A percentile compares a stretch with the other conserved stretches of the same genome.
Conservation (phyloP, 2,888 invertebrate genomes). For the Hirudinaria manillensis region DNA sequence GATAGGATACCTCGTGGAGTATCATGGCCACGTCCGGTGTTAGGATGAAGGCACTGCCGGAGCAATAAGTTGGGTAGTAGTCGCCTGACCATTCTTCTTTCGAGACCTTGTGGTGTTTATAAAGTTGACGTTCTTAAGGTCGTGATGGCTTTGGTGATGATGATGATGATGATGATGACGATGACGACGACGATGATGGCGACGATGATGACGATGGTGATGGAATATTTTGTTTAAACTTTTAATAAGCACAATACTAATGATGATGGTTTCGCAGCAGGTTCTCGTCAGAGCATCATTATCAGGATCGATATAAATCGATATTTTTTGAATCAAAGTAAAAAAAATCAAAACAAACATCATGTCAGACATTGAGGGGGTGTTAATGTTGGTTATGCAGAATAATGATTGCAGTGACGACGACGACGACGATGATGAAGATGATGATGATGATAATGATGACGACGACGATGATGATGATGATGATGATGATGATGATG, state of each 20-base stretch:
- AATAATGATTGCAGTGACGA: too few relatives aligned
- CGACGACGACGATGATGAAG: not conserved
- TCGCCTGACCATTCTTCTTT: slow-evolving; percentile 50
- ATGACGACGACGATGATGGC: slow-evolving; percentile 24
- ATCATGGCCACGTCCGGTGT: slow-evolving; percentile 63
- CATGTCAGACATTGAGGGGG: too few relatives aligned
- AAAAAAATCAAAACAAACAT: too few relatives aligned
- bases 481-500: not conserved
- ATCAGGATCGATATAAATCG: too few relatives aligned
- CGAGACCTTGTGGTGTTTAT: slow-evolving; percentile 22
- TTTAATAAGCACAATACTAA: too few relatives aligned
- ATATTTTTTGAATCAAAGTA: too few relatives aligned
- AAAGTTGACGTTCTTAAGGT: not conserved
- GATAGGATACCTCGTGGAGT: slow-evolving; percentile 60
- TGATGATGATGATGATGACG: slow-evolving; percentile 21
- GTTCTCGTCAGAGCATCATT: too few relatives aligned
- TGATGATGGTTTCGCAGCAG: too few relatives aligned
- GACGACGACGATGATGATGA: not conserved
- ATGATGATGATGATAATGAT: not conserved
- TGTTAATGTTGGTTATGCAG: too few relatives aligned
- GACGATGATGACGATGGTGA: slow-evolving; percentile 26
- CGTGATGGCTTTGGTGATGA: not conserved
- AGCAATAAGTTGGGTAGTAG: slow-evolving; percentile 56
- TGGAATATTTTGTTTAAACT: too few relatives aligned
- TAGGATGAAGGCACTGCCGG: slow-evolving; percentile 58